These are phyloP conservation scores for Tinea semifulvella DNA, from an alignment of 2,888 invertebrate species.

Conservation along the genomic window DNA sequence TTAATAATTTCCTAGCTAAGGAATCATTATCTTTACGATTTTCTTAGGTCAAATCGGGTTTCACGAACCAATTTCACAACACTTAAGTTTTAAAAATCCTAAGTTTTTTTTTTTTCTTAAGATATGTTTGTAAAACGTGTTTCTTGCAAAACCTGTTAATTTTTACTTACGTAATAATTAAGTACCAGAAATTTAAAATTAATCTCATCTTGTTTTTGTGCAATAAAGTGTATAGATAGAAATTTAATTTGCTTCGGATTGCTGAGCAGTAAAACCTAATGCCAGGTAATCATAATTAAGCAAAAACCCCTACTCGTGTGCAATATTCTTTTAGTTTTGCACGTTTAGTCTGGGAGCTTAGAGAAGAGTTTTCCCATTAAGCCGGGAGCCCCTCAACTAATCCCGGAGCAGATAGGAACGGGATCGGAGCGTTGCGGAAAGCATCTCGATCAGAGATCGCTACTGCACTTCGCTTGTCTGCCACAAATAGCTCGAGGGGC, in stretches of 20 bases:
- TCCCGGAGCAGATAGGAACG: slow-evolving; percentile 23
- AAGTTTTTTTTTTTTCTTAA: too few relatives aligned
- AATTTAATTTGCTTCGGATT: not conserved
- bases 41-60: too few relatives aligned
- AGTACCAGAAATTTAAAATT: too few relatives aligned
- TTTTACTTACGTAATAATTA: too few relatives aligned
- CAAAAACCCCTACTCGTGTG: not conserved
- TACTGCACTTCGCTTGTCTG: not conserved
- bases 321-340: not conserved
- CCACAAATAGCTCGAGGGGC: slow-evolving; percentile 8
- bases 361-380: slow-evolving; percentile 27
- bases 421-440: slow-evolving; percentile 8
- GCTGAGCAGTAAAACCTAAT: not conserved
- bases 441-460: slow-evolving; percentile 9
- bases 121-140: too few relatives aligned
- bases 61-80: too few relatives aligned
- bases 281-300: not conserved
- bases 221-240: too few relatives aligned
- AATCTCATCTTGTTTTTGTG: too few relatives aligned
- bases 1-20: too few relatives aligned
- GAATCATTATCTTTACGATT: too few relatives aligned
- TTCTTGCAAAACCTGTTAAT: too few relatives aligned
- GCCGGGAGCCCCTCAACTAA: slow-evolving; percentile 26
- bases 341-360: slow-evolving; percentile 10
- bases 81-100: too few relatives aligned